Conservation (phyloP, 2,113 vertebrate genomes). For the Poecilia latipinna region DNA sequence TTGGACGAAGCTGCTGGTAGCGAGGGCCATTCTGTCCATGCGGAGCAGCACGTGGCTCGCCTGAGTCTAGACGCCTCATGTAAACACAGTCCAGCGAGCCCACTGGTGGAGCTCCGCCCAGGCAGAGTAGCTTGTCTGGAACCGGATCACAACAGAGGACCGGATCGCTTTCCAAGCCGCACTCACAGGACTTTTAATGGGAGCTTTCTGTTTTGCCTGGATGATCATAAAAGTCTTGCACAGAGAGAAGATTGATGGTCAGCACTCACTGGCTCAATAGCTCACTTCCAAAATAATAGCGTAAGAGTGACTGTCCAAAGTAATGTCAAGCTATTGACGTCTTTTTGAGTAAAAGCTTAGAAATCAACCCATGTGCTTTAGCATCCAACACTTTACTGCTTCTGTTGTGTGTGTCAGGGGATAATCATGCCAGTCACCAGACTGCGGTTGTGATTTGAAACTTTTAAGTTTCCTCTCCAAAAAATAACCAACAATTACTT, state of each 20-base stretch:
- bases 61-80: conserved; percentile 70
- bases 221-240: neutral
- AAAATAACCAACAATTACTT: neutral
- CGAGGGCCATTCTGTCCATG: conserved; percentile 47
- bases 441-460: conserved; percentile 20
- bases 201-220: neutral
- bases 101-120: conserved; percentile 1
- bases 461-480: neutral
- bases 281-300: neutral
- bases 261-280: neutral
- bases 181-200: conserved; percentile 16
- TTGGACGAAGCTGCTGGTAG: conserved; percentile 65
- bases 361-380: conserved; percentile 30
- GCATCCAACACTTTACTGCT: conserved; percentile 19
- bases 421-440: conserved; percentile 50
- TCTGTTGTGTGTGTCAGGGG: conserved; percentile 20
- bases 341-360: neutral
- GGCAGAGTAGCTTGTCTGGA: conserved; percentile 15
- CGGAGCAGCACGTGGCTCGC: conserved; percentile 54
- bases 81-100: conserved; percentile 74
- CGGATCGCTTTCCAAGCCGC: conserved; percentile 21
- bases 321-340: neutral
- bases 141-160: conserved; percentile 43
- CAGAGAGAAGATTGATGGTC: neutral
- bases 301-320: neutral